A percentile compares a stretch with the other conserved stretches of the same genome.
These are phyloP conservation scores for Sarcophaga peregrina DNA, from an alignment of 1,140 invertebrate genomes.

Conservation along the genomic window DNA sequence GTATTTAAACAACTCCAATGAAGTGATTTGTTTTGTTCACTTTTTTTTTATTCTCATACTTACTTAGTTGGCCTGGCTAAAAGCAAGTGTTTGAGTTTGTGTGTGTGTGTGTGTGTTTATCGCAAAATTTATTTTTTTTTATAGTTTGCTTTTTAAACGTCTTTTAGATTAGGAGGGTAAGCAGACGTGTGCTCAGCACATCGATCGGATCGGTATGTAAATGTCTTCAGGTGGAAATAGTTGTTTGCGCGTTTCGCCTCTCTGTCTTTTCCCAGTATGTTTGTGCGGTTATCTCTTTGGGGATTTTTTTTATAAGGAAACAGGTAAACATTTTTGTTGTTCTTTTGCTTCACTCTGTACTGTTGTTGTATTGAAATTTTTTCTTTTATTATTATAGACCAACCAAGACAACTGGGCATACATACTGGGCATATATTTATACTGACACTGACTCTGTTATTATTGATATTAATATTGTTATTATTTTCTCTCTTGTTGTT, in stretches of 20 bases:
- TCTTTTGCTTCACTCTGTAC: background rate
- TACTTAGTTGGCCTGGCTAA: background rate
- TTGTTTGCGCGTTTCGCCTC: background rate
- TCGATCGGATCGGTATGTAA: background rate
- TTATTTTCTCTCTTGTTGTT: too few species aligned
- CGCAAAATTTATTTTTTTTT: too few species aligned
- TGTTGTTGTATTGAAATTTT: background rate
- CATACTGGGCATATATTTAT: too few species aligned
- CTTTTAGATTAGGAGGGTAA: too few species aligned
- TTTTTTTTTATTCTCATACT: background rate
- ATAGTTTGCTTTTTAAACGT: too few species aligned
- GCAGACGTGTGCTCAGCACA: background rate
- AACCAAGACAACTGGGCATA: background rate
- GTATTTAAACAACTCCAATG: too few species aligned
- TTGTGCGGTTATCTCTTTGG: background rate
- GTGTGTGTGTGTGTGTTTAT: background rate
- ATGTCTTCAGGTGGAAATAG: conserved; percentile 7
- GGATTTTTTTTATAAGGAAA: background rate
- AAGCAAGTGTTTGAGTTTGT: background rate
- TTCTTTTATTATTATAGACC: conserved; percentile 4
- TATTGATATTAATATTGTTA: too few species aligned
- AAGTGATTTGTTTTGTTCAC: too few species aligned
- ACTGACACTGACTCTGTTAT: too few species aligned
- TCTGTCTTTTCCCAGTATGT: background rate
- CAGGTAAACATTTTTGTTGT: background rate